A percentile compares a stretch with the other conserved stretches of the same genome.
phyloP scores from a whole-genome alignment of 2,888 invertebrate genomes.

The Furcula furcula region DNA sequence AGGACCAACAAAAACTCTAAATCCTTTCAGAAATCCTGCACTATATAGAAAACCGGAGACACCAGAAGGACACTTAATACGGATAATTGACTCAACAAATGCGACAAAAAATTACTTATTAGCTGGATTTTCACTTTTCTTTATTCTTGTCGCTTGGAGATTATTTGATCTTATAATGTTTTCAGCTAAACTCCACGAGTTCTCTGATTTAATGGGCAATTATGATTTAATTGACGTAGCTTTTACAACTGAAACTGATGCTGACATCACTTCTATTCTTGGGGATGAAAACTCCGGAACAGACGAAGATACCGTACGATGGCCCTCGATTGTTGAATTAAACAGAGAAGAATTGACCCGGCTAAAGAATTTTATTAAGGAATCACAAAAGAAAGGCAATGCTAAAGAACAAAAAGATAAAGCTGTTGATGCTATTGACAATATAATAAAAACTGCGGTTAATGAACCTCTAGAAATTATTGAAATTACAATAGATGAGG shows the following conservation, averaged over 20 bases:
- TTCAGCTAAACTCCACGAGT: conserved; percentile 62
- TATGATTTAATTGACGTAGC: conserved; percentile 53
- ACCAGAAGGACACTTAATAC: conserved; percentile 38
- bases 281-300: conserved; percentile 15
- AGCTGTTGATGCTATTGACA: not conserved
- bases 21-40: conserved; percentile 25
- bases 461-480: conserved; percentile 1
- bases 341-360: conserved; percentile 35
- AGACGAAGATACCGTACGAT: conserved; percentile 28
- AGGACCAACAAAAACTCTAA: conserved; percentile 44
- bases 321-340: conserved; percentile 46
- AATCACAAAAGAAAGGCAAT: conserved; percentile 18
- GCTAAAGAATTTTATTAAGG: conserved; percentile 40
- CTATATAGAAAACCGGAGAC: conserved; percentile 20
- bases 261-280: conserved; percentile 17
- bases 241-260: conserved; percentile 20
- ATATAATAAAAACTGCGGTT: not conserved
- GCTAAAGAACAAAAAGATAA: conserved; percentile 4
- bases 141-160: conserved; percentile 47
- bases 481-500: conserved; percentile 1
- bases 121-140: conserved; percentile 57
- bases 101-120: conserved; percentile 59
- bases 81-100: conserved; percentile 45
- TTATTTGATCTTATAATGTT: conserved; percentile 53
- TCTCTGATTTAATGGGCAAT: conserved; percentile 56